Evolutionary conservation across 2,113 vertebrate species (phyloP).

Genomic region (Cinclus mexicanus): DNA sequence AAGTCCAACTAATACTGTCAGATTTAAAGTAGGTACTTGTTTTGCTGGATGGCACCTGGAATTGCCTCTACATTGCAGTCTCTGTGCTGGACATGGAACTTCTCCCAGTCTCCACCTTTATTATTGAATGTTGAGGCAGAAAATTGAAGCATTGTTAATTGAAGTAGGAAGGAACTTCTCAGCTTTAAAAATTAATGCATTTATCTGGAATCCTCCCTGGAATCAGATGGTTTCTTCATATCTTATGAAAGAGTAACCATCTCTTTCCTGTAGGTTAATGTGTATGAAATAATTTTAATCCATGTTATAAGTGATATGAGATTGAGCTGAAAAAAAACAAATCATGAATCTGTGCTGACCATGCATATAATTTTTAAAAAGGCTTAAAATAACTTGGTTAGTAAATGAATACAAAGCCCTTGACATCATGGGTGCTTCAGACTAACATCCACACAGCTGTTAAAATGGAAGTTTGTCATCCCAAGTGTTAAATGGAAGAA

Average conservation of each 20-base stretch:
- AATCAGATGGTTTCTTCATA: background rate
- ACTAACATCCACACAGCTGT: background rate
- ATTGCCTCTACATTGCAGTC: background rate
- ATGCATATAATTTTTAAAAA: background rate
- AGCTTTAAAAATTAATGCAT: background rate
- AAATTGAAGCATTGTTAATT: background rate
- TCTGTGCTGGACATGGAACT: background rate
- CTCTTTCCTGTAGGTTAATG: background rate
- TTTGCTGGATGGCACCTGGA: background rate
- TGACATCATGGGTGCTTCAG: background rate
- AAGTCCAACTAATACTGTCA: background rate
- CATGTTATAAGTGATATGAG: background rate
- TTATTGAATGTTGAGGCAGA: background rate
- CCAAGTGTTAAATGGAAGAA: background rate
- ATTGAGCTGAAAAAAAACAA: background rate
- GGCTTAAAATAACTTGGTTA: background rate
- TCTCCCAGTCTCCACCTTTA: background rate
- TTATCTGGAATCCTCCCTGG: background rate
- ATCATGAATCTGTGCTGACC: background rate
- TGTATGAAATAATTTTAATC: background rate
- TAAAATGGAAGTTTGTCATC: background rate
- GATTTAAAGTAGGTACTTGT: background rate
- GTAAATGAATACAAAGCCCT: conserved; percentile 19
- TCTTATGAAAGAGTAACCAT: background rate
- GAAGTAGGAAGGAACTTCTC: background rate